These are phyloP conservation scores for Dysdera silvatica DNA, from an alignment of 1,140 invertebrate species.

Conservation along the genomic window DNA sequence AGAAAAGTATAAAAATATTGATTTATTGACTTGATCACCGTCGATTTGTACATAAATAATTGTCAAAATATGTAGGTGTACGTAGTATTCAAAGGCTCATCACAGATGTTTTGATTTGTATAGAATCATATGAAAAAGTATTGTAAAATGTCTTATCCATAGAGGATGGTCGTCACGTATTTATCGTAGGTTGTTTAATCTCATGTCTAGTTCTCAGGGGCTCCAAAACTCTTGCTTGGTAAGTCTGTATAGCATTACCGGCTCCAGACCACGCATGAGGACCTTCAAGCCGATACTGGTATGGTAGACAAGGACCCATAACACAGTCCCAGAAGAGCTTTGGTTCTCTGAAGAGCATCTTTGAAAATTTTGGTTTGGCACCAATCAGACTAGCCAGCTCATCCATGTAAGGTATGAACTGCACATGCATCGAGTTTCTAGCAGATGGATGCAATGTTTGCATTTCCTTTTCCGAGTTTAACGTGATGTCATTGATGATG, in stretches of 20 bases:
- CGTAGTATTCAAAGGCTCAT: no score
- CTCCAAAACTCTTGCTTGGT: conserved; percentile 25
- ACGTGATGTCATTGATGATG: conserved; percentile 43
- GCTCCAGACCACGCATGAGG: conserved; percentile 46
- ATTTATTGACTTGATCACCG: no score
- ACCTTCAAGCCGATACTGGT: conserved; percentile 48
- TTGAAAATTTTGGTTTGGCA: conserved; percentile 43
- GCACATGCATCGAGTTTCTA: conserved; percentile 45
- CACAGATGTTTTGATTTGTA: no score
- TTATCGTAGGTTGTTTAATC: conserved; percentile 2
- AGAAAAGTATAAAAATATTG: no score
- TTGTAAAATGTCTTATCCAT: no score
- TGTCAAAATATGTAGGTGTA: no score
- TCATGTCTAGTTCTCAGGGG: conserved; percentile 33
- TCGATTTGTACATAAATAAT: no score
- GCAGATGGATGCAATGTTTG: conserved; percentile 35
- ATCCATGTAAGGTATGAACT: conserved; percentile 46
- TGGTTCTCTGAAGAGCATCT: conserved; percentile 40
- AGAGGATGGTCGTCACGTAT: not conserved
- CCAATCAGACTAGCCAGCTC: conserved; percentile 46
- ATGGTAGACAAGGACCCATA: conserved; percentile 46
- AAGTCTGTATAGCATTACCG: conserved; percentile 41
- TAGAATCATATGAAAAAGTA: no score
- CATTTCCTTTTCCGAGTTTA: conserved; percentile 32
- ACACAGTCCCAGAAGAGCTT: conserved; percentile 38